Base-by-base conservation (phyloP, 2,888 invertebrate species). In the Chaitophorus viminalis region DNA sequence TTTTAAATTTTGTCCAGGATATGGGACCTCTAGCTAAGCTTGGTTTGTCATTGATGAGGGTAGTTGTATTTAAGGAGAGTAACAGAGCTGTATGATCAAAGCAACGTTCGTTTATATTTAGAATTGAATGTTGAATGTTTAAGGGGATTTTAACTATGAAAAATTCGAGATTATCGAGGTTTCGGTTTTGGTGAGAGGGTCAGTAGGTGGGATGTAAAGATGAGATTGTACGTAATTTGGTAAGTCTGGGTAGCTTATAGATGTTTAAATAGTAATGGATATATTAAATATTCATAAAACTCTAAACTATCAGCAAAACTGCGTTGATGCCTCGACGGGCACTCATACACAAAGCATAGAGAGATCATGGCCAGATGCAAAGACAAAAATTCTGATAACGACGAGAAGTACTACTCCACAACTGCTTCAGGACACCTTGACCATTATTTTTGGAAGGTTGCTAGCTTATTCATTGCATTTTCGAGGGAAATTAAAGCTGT, bases 61-160 rank as follows among this genome's bases (percentile, higher is more conserved):
- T 65, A 65, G 65, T 65, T 65, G 65, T 65, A 65, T 65, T 65
- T 65, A 65, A n/a, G n/a, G n/a, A n/a, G n/a, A n/a, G n/a, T n/a
- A n/a, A n/a, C n/a, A n/a, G n/a, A n/a, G n/a, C n/a, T n/a, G n/a
- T n/a, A n/a, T n/a, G n/a, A n/a, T n/a, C n/a, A n/a, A n/a, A n/a
- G n/a, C n/a, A n/a, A n/a, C n/a, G n/a, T n/a, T n/a, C n/a, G n/a
- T n/a, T n/a, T n/a, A n/a, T n/a, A n/a, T n/a, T n/a, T n/a, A n/a
- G 21, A n/a, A n/a, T n/a, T n/a, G n/a, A n/a, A n/a, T n/a, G n/a
- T n/a, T n/a, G n/a, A n/a, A n/a, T n/a, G n/a, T n/a, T n/a, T n/a
- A n/a, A n/a, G n/a, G n/a, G n/a, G n/a, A n/a, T n/a, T n/a, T n/a
- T n/a, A n/a, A n/a, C n/a, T n/a, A n/a, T n/a, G n/a, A n/a, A n/a